A percentile compares a stretch with the other conserved stretches of the same genome.
Evolutionary conservation across 2,113 vertebrate species (phyloP).

Genomic region (Anser cygnoides): DNA sequence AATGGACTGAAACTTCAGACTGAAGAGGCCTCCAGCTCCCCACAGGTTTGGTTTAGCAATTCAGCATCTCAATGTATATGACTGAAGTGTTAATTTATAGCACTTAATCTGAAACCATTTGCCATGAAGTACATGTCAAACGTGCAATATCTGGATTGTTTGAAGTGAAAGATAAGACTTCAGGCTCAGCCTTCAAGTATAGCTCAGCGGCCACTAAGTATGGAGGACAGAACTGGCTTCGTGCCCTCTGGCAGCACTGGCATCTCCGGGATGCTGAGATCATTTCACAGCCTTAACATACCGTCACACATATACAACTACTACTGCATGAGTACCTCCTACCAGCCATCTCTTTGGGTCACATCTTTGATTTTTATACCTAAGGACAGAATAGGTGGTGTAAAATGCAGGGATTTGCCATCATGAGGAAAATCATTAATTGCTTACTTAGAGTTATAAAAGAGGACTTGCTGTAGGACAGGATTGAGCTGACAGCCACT

Average conservation of each 20-base stretch:
- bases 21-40: background rate
- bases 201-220: background rate
- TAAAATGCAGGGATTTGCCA: background rate
- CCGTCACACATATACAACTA: rapidly evolving
- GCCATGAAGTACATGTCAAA: background rate
- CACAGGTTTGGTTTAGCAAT: background rate
- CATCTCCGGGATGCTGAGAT: background rate
- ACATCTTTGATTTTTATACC: background rate
- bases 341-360: background rate
- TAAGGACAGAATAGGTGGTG: background rate
- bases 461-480: background rate
- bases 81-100: rapidly evolving
- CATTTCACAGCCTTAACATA: background rate
- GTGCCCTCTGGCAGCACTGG: background rate
- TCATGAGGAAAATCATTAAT: background rate
- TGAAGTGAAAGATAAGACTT: background rate
- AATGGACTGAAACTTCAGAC: background rate
- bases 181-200: background rate
- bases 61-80: background rate
- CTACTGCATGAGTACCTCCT: background rate
- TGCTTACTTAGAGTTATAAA: background rate
- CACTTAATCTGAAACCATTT: background rate
- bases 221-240: background rate
- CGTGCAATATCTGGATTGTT: background rate
- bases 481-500: background rate